Base-by-base conservation (phyloP, 2,888 invertebrate species). In the Fragum sueziense region DNA sequence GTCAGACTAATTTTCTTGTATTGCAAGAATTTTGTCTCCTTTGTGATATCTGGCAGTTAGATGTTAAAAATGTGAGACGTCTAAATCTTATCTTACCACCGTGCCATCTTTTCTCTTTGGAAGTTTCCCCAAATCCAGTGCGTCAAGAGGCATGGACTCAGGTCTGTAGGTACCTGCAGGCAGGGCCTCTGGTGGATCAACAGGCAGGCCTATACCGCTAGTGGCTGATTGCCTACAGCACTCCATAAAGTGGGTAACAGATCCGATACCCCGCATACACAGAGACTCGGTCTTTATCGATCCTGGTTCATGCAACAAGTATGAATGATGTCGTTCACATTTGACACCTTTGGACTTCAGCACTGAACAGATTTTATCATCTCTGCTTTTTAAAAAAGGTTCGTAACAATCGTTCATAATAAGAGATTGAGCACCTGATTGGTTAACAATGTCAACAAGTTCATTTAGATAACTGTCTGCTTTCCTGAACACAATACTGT, bases 181-280 rank as follows among this genome's bases (percentile, higher is more conserved):
- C 14, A 87, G 57, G 29, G 57, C 25, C 0, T 71, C 47, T 11
- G 88, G 88, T 14, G 78, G 76, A 22, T 88, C 86, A 7, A 85
- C 59, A 3, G 86, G 84, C n/a, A 78, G 74, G 51, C 87, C 86
- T 25, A 88, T 84, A 14, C 86, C 74, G n/a, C 79, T 67, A 11
- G 82, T 78, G n/a, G 80, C 54, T 7, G 86, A 87, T 67, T 81
- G 86, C n/a, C 85, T 72, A 68, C 84, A 84, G 34, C 84, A 84
- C 70, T 87, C 86, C 87, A 88, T 87, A 69, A 88, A 88, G 61
- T 88, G 88, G 6, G 83, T 83, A 0, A 88, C 88, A 14, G 88
- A 88, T 0, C 88, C 88, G 11, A 87, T 74, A 27, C 88, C 88
- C 74, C 86, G 70, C 84, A 87, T 85, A 14, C 87, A 85, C 9